Evolutionary conservation across 2,888 invertebrate genomes (phyloP).

Genomic region (Caradrina clavipalpis): DNA sequence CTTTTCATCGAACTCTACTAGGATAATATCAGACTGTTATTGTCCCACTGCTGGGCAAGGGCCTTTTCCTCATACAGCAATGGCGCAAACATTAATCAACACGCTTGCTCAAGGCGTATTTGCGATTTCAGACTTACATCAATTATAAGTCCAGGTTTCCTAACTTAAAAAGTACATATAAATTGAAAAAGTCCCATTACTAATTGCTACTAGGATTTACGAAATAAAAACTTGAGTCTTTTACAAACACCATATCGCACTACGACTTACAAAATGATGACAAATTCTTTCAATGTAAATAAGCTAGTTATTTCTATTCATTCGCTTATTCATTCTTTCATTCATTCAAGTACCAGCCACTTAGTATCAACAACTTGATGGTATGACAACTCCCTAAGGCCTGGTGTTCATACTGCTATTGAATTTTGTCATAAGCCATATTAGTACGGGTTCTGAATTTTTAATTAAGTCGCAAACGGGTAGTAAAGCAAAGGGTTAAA

Average conservation of each 20-base stretch:
- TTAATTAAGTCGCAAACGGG: conserved; percentile 55
- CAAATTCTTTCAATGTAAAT: neutral
- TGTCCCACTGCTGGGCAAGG: no score
- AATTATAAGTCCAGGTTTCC: no score
- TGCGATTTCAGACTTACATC: no score
- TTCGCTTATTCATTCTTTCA: conserved; percentile 43
- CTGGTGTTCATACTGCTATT: conserved; percentile 34
- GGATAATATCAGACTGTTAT: neutral
- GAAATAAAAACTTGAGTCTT: neutral
- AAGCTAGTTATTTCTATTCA: conserved; percentile 12
- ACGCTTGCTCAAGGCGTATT: no score
- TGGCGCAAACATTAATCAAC: no score
- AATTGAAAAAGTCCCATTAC: no score
- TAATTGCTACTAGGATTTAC: no score
- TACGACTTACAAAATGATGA: conserved; percentile 3
- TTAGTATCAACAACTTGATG: conserved; percentile 38
- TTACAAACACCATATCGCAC: neutral
- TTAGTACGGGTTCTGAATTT: conserved; percentile 57
- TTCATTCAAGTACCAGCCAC: conserved; percentile 28
- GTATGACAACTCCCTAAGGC: conserved; percentile 43
- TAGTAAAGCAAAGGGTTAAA: conserved; percentile 62
- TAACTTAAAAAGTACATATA: no score
- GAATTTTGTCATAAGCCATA: conserved; percentile 56
- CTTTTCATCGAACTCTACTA: neutral
- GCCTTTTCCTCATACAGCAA: no score